Evolutionary conservation across 2,888 invertebrate species (phyloP).

Genomic region (Dynastes grantii): DNA sequence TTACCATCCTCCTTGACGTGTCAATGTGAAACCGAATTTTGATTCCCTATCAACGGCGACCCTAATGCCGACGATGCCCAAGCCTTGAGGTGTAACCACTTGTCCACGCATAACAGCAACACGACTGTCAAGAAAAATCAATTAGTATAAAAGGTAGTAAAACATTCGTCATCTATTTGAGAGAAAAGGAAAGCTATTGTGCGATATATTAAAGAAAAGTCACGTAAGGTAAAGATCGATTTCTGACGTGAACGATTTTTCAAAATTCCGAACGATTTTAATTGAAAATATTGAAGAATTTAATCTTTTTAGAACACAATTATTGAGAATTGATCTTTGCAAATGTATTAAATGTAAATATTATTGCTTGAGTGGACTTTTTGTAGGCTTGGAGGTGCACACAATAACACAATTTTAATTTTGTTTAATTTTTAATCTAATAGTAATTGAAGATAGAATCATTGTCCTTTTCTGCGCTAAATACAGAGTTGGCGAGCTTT

Average conservation of each 20-base stretch:
- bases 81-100: conserved; percentile 94
- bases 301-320: too few species aligned
- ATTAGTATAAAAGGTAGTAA: conserved; percentile 29
- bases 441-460: too few species aligned
- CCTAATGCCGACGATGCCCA: conserved; percentile 97
- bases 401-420: too few species aligned
- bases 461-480: too few species aligned
- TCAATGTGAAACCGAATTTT: conserved; percentile 95
- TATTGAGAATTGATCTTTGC: too few species aligned
- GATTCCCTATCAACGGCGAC: conserved; percentile 96
- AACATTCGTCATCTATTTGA: background rate
- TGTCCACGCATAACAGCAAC: conserved; percentile 99
- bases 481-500: too few species aligned
- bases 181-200: conserved; percentile 42
- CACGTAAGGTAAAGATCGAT: conserved; percentile 4
- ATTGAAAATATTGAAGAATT: too few species aligned
- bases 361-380: too few species aligned
- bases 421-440: too few species aligned
- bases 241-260: conserved; percentile 22
- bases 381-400: too few species aligned
- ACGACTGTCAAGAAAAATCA: conserved; percentile 80
- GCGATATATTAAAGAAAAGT: conserved; percentile 39
- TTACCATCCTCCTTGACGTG: conserved; percentile 95
- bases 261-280: too few species aligned
- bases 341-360: too few species aligned